Conservation (phyloP, 2,113 vertebrate genomes). For the Calypte anna region DNA sequence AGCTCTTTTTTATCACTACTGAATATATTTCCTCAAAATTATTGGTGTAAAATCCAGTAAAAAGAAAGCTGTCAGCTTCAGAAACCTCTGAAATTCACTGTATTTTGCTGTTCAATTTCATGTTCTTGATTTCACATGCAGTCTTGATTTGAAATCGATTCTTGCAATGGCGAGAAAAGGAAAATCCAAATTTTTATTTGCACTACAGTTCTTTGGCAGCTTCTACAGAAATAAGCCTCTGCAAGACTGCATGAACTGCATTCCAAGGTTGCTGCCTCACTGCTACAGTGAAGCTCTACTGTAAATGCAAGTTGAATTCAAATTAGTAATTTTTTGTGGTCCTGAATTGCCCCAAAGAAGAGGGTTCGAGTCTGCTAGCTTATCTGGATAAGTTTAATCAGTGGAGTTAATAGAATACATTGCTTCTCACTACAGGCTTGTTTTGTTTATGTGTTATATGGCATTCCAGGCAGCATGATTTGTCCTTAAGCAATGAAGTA, state of each 20-base stretch:
- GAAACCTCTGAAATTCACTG: not conserved
- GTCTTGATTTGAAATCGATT: conserved; percentile 1
- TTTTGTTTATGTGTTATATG: not conserved
- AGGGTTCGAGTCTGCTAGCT: not conserved
- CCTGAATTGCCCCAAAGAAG: not conserved
- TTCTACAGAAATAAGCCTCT: not conserved
- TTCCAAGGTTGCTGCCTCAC: not conserved
- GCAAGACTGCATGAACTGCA: conserved; percentile 7
- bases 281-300: not conserved
- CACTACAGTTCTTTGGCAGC: not conserved
- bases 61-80: not conserved
- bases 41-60: not conserved
- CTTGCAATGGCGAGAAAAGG: not conserved
- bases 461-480: not conserved
- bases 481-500: not conserved
- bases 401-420: not conserved
- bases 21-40: not conserved
- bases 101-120: not conserved
- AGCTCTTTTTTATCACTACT: not conserved
- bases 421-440: not conserved
- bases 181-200: conserved; percentile 9
- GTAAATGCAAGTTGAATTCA: conserved; percentile 15
- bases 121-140: not conserved
- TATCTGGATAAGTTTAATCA: not conserved
- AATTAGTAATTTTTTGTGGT: not conserved